These are phyloP conservation scores for Macrobrachium nipponense DNA, from an alignment of 1,140 invertebrate species.

Conservation along the genomic window DNA sequence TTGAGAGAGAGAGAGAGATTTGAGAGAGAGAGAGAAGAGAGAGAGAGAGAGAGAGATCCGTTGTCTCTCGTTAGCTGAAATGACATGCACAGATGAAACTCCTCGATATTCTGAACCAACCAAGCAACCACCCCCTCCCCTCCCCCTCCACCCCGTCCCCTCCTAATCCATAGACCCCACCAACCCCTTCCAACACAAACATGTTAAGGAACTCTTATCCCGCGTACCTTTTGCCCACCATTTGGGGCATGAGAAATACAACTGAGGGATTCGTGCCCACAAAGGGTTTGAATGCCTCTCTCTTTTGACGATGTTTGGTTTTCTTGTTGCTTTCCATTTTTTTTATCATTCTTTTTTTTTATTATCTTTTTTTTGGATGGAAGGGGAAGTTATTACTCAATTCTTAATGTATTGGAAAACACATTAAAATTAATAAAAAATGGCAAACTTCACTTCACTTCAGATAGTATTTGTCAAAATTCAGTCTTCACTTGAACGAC, in stretches of 20 bases:
- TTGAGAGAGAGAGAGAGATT: no score
- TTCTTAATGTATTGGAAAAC: no score
- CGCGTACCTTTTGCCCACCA: background rate
- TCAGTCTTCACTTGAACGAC: no score
- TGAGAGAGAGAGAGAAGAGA: background rate
- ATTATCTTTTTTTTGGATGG: background rate
- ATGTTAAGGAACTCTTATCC: background rate
- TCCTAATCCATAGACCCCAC: background rate
- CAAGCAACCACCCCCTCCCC: background rate
- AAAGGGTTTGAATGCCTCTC: no score
- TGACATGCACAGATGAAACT: slow-evolving; percentile 45
- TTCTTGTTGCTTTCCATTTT: background rate
- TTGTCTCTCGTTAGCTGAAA: slow-evolving; percentile 50
- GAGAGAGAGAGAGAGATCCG: slow-evolving; percentile 25
- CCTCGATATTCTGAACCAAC: slow-evolving; percentile 13
- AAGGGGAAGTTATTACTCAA: no score
- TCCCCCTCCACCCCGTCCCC: background rate
- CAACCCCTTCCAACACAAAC: background rate
- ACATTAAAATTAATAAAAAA: no score
- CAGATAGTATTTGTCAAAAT: no score
- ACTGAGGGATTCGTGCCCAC: no score
- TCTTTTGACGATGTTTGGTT: no score
- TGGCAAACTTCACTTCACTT: no score
- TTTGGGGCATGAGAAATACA: no score
- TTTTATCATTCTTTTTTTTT: background rate